These are phyloP conservation scores for Otocyon megalotis DNA, from an alignment of 2,113 vertebrate genomes.

Conservation along the genomic window DNA sequence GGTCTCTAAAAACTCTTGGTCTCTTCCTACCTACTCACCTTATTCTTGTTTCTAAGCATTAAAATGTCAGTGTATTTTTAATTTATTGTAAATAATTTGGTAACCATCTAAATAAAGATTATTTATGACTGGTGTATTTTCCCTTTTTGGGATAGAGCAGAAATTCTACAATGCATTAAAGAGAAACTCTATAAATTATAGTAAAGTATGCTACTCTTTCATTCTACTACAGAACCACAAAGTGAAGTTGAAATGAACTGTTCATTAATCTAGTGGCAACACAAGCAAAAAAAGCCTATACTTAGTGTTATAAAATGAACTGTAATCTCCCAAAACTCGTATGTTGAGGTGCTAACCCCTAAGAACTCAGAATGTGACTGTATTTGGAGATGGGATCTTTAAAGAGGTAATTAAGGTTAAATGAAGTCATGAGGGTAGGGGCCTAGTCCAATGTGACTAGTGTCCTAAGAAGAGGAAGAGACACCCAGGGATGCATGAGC, in stretches of 20 bases:
- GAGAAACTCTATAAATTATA: constrained; percentile 24
- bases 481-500: accelerated
- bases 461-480: neutral
- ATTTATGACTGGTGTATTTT: neutral
- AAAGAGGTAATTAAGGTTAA: neutral
- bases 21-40: neutral
- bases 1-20: neutral
- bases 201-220: neutral
- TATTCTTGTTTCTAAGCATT: constrained; percentile 34
- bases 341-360: neutral
- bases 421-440: neutral
- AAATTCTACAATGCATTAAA: neutral
- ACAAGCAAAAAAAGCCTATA: neutral
- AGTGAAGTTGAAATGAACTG: neutral
- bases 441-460: neutral
- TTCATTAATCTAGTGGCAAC: neutral
- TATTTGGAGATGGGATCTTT: neutral
- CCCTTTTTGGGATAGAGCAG: neutral
- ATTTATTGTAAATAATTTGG: constrained; percentile 38
- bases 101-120: constrained; percentile 32
- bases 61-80: constrained; percentile 42
- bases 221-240: neutral
- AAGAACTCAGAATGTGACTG: neutral
- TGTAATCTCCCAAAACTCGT: neutral
- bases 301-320: neutral